Evolutionary conservation across 2,888 invertebrate genomes (phyloP), one percentile per base, ranked within the genome.

Genomic region (Agrochola lychnidis): DNA sequence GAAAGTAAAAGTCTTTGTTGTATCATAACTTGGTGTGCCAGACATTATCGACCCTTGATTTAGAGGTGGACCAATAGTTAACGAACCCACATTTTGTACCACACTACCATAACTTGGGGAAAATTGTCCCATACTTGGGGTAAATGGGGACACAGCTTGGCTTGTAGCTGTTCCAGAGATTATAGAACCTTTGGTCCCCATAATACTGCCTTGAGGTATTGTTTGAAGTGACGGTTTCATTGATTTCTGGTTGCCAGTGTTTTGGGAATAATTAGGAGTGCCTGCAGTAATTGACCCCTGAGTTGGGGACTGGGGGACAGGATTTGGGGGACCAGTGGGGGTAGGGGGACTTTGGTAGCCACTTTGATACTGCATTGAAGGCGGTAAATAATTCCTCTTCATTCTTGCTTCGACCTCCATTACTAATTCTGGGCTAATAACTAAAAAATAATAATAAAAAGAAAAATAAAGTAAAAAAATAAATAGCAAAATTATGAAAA

Each of bases 391-490:
- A 91, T 98, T 98, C 88, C 98, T 97, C 93, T 98, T 98, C 98
- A 99, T 99, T 93, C 99, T 97, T 89, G 98, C 98, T 96, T 99
- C 99, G 87, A 99, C 98, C 93, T 99, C 99, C 97, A 98, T 98
- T 89, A 98, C 98, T 95, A 99, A 97, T 94, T 99, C 98, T 85
- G 98, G 98, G 94, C 98, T 98, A 97, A 99, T 98, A 92, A 98
- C 99, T 99, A 97, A 94, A 93, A 90, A 89, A 88, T 68, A 70
- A 75, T 69, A 67, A 69, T 61, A 80, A 81, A 79, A 72, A 66
- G 22, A 71, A 80, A 79, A 81, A 82, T 81, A 86, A 79, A 83
- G 72, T 79, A 86, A 81, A 82, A 83, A 82, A 78, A 82, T 30
- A 81, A 79, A 78, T 16, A 0, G 40, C 22, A 40, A 70, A 71